Base-by-base conservation (phyloP, 1,140 invertebrate genomes). In the Trichogramma pretiosum region DNA sequence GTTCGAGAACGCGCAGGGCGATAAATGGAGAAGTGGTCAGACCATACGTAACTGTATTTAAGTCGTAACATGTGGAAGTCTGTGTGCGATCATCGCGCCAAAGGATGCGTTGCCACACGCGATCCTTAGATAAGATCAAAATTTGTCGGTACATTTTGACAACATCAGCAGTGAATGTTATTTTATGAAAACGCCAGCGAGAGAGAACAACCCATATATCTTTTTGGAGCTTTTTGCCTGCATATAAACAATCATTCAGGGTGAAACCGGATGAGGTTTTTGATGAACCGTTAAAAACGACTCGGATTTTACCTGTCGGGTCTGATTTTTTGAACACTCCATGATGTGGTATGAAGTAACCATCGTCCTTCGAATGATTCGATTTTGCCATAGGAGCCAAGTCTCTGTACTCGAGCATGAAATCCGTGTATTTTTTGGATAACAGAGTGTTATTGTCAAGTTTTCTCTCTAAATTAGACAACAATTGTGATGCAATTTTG, bases 1-100 rank as follows among this genome's bases (percentile, higher is more conserved):
- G 60, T n/a, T 63, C 30, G 7, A 74, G 33, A 54, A 30, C 53
- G 36, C 57, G 37, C 9, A 56, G 60, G 5, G 65, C 64, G 10
- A 42, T n/a, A 18, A 55, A 56, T 13, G 30, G 33, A 17, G 23
- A 41, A 37, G 7, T 16, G 4, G 50, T 30, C 22, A 39, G 23
- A 16, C 50, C 44, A 21, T 50, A 52, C n/a, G 50, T 46, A 11
- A 52, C 36, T 1, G 42, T 50, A n/a, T 24, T 39, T 3, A 50
- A 9, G 11, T 50, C n/a, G 10, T 45, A 50, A 14, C 18, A 22
- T 7, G 22, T 24, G 11, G 39, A 22, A 1, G 41, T 13, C 11
- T 50, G n/a, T 2, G 14, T 17, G 10, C 19, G n/a, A 18, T 45
- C 11, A 17, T 7, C 33, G 22, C 34, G 26, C 42, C 48, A 45